Percentiles rank a stretch among this genome's conserved stretches.
Conservation (phyloP, 2,888 invertebrate genomes). For the Sarcophaga variegata region DNA sequence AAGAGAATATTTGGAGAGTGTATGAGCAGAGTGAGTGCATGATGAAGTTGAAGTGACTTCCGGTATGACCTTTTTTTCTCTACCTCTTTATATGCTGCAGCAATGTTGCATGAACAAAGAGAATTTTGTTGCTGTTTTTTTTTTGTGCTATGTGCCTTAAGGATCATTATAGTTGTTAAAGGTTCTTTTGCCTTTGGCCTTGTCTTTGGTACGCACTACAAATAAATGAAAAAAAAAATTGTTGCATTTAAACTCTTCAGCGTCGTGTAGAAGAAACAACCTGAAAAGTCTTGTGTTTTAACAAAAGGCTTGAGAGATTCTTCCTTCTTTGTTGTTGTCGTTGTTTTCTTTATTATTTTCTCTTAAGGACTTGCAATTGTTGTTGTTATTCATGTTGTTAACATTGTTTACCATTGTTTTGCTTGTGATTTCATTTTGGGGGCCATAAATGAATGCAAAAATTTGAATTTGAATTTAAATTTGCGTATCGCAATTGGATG, state of each 20-base stretch:
- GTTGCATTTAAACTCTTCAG: constrained; percentile 7
- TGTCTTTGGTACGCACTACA: constrained; percentile 59
- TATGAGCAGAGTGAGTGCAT: constrained; percentile 4
- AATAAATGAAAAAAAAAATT: background rate
- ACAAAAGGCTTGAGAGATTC: constrained; percentile 25
- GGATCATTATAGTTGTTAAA: constrained; percentile 47
- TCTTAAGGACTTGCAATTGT: constrained; percentile 55
- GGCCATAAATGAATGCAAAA: constrained; percentile 20
- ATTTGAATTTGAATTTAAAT: constrained; percentile 1
- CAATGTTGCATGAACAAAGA: constrained; percentile 43
- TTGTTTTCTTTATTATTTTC: constrained; percentile 48
- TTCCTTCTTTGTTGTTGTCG: background rate
- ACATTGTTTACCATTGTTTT: background rate
- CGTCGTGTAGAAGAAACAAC: background rate
- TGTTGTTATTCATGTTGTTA: constrained; percentile 40
- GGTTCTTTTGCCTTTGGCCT: constrained; percentile 61
- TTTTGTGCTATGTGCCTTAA: constrained; percentile 20
- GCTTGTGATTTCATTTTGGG: constrained; percentile 9
- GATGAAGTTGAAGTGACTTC: constrained; percentile 56
- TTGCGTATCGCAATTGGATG: constrained; percentile 55
- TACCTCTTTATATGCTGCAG: constrained; percentile 12
- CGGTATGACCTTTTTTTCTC: constrained; percentile 47
- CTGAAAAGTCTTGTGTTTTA: constrained; percentile 40
- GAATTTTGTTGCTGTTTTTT: constrained; percentile 10
- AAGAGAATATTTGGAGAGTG: constrained; percentile 7